phyloP scores from a whole-genome alignment of 2,797 vertebrate species.

The Trichosurus vulpecula region DNA sequence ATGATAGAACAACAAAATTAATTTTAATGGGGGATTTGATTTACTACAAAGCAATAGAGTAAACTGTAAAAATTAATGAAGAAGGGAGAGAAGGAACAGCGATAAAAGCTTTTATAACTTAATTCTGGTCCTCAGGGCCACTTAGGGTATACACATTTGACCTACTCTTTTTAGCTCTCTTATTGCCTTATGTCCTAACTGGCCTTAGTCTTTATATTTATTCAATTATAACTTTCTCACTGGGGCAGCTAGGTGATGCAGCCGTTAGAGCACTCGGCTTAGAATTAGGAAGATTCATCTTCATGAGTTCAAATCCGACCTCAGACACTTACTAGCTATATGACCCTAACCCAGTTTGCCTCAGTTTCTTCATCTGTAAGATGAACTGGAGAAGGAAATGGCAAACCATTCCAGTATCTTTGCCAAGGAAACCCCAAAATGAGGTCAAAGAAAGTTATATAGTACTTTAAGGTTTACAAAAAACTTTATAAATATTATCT shows the following conservation, averaged over 20 bases:
- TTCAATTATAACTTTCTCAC: not conserved
- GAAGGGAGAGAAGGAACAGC: not conserved
- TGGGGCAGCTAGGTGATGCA: not conserved
- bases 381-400: not conserved
- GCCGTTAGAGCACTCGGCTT: not conserved
- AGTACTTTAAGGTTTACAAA: no score
- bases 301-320: not conserved
- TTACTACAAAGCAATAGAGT: not conserved
- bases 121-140: not conserved
- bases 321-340: not conserved
- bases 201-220: not conserved
- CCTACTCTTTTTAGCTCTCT: not conserved
- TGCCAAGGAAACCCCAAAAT: not conserved
- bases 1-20: not conserved
- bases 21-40: not conserved
- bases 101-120: not conserved
- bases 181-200: not conserved
- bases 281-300: not conserved
- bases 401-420: not conserved
- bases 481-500: no score
- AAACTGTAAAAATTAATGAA: not conserved
- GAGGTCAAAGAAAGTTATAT: not conserved
- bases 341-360: not conserved
- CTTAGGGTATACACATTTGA: not conserved
- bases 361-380: not conserved